These are phyloP conservation scores for Metridium senile DNA, from an alignment of 92 coral and sea anemone species.

Conservation along the genomic window DNA sequence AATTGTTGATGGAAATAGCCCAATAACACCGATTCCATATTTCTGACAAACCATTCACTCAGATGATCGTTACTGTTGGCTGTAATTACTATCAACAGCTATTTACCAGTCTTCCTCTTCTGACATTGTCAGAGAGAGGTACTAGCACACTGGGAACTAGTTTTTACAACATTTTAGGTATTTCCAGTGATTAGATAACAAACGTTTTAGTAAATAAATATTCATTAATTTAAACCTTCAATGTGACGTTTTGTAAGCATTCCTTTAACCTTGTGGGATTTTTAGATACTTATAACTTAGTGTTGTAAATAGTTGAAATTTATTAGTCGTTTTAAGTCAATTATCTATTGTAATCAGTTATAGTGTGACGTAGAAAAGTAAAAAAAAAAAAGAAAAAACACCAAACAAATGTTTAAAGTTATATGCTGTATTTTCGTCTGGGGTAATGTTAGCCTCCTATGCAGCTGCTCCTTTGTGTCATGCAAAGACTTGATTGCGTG, in stretches of 20 bases:
- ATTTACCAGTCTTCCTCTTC: too few species aligned
- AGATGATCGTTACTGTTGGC: too few species aligned
- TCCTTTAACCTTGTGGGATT: conserved; percentile 14
- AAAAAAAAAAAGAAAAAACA: conserved; percentile 7
- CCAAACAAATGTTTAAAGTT: not conserved
- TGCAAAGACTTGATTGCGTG: too few species aligned
- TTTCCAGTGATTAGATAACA: not conserved
- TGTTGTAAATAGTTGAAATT: conserved; percentile 22
- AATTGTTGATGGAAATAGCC: too few species aligned
- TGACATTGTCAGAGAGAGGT: too few species aligned
- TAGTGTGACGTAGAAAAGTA: conserved; percentile 17
- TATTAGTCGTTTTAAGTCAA: conserved; percentile 1
- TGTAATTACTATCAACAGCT: too few species aligned
- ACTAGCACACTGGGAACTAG: too few species aligned
- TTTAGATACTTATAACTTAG: conserved; percentile 9
- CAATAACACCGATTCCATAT: too few species aligned
- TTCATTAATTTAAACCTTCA: conserved; percentile 12
- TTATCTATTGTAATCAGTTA: conserved; percentile 16
- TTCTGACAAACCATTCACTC: too few species aligned
- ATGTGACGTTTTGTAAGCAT: conserved; percentile 11
- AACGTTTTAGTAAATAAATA: not conserved
- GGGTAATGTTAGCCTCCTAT: too few species aligned
- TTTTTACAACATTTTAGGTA: not conserved
- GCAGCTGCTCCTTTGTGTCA: too few species aligned
- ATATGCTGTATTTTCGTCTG: too few species aligned